Conservation (phyloP, 2,113 vertebrate species). For the Lamprotornis superbus region DNA sequence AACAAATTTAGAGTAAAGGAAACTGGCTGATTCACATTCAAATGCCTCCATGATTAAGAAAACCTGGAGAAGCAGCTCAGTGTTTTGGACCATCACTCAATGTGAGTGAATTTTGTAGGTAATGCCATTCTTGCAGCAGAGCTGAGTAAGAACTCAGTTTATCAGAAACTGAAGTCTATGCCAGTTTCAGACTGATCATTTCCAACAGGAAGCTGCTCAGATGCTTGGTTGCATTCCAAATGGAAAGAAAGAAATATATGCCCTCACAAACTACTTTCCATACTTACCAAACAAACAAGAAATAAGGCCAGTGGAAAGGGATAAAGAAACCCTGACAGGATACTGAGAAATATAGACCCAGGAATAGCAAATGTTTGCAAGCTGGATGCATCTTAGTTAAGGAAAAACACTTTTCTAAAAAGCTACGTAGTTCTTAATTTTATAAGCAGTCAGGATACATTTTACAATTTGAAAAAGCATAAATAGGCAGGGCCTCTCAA, state of each 20-base stretch:
- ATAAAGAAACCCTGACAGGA: conserved; percentile 98
- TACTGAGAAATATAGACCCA: conserved; percentile 98
- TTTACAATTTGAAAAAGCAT: neutral
- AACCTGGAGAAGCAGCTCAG: neutral
- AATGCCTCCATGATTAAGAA: neutral
- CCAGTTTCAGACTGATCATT: neutral
- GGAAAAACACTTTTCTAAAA: conserved; percentile 33
- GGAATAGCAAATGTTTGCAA: conserved; percentile 98
- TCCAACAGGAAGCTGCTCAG: neutral
- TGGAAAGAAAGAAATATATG: neutral
- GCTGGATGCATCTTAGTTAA: conserved; percentile 80
- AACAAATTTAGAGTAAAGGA: neutral
- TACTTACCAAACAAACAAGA: conserved; percentile 96
- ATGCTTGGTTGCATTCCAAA: neutral
- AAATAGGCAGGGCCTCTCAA: neutral
- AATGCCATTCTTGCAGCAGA: neutral
- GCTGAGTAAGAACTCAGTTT: neutral
- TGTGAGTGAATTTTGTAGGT: neutral
- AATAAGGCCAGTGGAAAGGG: conserved; percentile 95
- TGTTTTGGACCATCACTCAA: neutral
- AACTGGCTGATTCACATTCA: neutral
- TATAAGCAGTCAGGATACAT: neutral
- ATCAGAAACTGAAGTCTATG: neutral
- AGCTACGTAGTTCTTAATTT: neutral
- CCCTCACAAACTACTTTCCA: neutral